Evolutionary conservation across 2,888 invertebrate genomes (phyloP).

Genomic region (Myopa testacea): DNA sequence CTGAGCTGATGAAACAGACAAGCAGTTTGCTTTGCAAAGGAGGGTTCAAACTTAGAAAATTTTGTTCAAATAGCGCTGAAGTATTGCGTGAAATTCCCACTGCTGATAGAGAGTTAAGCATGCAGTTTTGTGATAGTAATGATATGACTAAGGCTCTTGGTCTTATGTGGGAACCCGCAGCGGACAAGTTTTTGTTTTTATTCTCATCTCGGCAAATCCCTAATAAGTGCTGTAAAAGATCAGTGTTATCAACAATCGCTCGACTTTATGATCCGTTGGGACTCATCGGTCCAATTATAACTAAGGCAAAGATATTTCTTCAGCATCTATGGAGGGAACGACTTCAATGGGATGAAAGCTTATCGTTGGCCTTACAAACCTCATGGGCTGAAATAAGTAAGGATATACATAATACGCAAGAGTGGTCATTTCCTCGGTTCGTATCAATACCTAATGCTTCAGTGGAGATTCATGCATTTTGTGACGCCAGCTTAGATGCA

Average conservation of each 20-base stretch:
- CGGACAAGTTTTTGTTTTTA: not conserved
- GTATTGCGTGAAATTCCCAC: slow-evolving; percentile 17
- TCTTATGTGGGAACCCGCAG: not conserved
- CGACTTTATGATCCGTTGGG: slow-evolving; percentile 16
- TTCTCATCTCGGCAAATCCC: not conserved
- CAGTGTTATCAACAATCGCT: not conserved
- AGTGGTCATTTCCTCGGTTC: not conserved
- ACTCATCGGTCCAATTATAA: not conserved
- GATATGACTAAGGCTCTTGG: slow-evolving; percentile 40
- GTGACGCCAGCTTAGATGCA: slow-evolving; percentile 1
- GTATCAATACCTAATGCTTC: too few relatives aligned
- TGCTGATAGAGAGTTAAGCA: not conserved
- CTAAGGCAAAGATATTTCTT: slow-evolving; percentile 12
- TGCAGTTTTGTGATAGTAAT: slow-evolving; percentile 34
- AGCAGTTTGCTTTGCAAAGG: not conserved
- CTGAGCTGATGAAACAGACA: not conserved
- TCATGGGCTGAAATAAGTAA: not conserved
- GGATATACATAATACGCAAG: not conserved
- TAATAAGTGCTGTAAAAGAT: not conserved
- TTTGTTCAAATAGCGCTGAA: slow-evolving; percentile 40
- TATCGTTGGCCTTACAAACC: not conserved
- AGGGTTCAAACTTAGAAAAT: slow-evolving; percentile 37
- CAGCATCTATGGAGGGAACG: slow-evolving; percentile 22
- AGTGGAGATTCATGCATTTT: not conserved
- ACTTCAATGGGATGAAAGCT: slow-evolving; percentile 16